Evolutionary conservation across 2,797 vertebrate species (phyloP).

Genomic region (Rhinogobio ventralis): DNA sequence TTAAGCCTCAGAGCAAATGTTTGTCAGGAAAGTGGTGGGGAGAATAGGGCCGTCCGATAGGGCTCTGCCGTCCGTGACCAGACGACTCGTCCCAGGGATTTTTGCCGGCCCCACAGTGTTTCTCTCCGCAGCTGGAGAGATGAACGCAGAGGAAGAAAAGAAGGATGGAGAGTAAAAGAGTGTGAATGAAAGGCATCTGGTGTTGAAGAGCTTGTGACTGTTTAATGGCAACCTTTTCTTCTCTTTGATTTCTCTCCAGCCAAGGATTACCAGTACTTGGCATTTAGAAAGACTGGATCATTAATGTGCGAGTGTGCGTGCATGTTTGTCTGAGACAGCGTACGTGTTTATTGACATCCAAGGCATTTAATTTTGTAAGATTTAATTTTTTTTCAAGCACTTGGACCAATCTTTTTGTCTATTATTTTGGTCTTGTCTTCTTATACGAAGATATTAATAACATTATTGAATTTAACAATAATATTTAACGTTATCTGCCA

Average conservation of each 20-base stretch:
- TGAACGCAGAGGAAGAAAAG: slow-evolving; percentile 69
- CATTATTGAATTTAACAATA: neutral
- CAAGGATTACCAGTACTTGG: slow-evolving; percentile 83
- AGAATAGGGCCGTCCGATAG: slow-evolving; percentile 83
- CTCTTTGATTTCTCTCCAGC: slow-evolving; percentile 82
- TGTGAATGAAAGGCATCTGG: slow-evolving; percentile 94
- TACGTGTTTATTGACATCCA: slow-evolving; percentile 33
- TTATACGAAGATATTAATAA: neutral
- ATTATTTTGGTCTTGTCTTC: no score
- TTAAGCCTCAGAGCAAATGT: slow-evolving; percentile 93
- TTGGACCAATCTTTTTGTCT: neutral
- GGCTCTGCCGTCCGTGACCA: slow-evolving; percentile 92
- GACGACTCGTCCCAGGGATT: slow-evolving; percentile 95
- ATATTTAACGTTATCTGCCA: neutral
- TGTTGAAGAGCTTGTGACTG: slow-evolving; percentile 95
- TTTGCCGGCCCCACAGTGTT: slow-evolving; percentile 79
- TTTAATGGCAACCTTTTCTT: slow-evolving; percentile 88
- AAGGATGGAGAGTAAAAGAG: slow-evolving; percentile 69
- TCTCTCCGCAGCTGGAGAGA: slow-evolving; percentile 92
- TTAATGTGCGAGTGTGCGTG: slow-evolving; percentile 73
- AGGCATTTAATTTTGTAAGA: slow-evolving; percentile 26
- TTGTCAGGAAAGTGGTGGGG: slow-evolving; percentile 87
- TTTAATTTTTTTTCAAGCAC: neutral
- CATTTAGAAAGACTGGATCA: slow-evolving; percentile 81
- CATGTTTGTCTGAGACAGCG: neutral